A percentile compares a stretch with the other conserved stretches of the same genome.
Evolutionary conservation across 2,797 vertebrate genomes (phyloP).

Genomic region (Myotis pilosus): DNA sequence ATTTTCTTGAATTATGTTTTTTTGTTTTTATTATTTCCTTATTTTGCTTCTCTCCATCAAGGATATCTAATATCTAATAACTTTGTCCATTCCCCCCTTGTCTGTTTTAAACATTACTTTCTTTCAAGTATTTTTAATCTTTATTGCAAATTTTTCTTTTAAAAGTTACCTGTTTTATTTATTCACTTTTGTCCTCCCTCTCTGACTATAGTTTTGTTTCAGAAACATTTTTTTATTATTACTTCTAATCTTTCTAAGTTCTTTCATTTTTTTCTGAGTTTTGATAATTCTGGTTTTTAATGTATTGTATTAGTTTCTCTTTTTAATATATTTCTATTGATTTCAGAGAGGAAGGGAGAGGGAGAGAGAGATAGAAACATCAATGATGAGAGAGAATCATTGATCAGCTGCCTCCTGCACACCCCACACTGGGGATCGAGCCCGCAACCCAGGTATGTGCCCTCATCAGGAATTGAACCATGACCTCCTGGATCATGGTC

Average conservation of each 20-base stretch:
- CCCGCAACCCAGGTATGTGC: too few species aligned
- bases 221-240: background rate
- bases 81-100: background rate
- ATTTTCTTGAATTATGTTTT: background rate
- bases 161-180: background rate
- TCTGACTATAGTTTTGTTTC: background rate
- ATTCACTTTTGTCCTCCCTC: background rate
- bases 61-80: background rate
- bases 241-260: background rate
- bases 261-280: background rate
- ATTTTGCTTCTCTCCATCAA: background rate
- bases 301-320: background rate
- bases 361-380: too few species aligned
- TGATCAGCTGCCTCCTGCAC: too few species aligned
- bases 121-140: background rate
- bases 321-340: too few species aligned
- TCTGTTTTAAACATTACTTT: background rate
- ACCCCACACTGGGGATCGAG: too few species aligned
- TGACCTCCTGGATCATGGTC: too few species aligned
- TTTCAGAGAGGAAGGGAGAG: too few species aligned
- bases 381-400: too few species aligned
- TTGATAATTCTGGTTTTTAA: background rate
- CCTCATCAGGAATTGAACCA: too few species aligned
- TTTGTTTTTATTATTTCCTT: background rate
- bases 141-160: background rate